These are phyloP conservation scores for Heptranchias perlo DNA, from an alignment of 2,113 vertebrate species.

Conservation along the genomic window DNA sequence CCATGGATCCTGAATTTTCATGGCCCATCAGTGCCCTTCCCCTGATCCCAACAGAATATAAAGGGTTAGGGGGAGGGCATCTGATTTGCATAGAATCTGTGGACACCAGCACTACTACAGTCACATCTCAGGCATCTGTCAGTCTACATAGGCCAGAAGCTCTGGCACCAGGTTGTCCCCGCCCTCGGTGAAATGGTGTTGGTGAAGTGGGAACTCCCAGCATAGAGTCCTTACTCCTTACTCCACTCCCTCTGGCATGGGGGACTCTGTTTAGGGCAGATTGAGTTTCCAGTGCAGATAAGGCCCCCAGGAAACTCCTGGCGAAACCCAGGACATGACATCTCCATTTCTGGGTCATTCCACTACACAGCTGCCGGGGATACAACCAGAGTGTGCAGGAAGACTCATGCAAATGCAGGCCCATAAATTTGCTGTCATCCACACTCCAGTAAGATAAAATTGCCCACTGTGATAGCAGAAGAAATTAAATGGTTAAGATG, in stretches of 20 bases:
- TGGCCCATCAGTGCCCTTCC: not conserved
- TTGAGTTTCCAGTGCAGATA: not conserved
- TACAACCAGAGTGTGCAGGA: no score
- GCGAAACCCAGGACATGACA: not conserved
- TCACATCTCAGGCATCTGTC: not conserved
- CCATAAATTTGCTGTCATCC: not conserved
- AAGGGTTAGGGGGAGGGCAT: not conserved
- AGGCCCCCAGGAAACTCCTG: not conserved
- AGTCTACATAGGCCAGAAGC: not conserved
- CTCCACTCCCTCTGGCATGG: not conserved
- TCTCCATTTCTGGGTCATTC: not conserved
- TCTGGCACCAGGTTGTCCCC: not conserved
- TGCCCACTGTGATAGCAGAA: not conserved
- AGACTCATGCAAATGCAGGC: not conserved
- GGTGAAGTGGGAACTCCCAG: not conserved
- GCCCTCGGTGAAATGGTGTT: not conserved
- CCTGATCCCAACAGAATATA: not conserved
- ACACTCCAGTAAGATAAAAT: not conserved
- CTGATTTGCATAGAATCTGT: not conserved
- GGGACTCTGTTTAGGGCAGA: not conserved
- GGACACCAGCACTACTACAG: not conserved
- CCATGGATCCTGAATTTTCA: not conserved
- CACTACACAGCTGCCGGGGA: not conserved
- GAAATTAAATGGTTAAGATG: slow-evolving; percentile 24
- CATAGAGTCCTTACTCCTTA: not conserved